Evolutionary conservation across 2,888 invertebrate genomes (phyloP), one percentile per base, ranked within the genome.

Genomic region (Drosophila melanosoma): DNA sequence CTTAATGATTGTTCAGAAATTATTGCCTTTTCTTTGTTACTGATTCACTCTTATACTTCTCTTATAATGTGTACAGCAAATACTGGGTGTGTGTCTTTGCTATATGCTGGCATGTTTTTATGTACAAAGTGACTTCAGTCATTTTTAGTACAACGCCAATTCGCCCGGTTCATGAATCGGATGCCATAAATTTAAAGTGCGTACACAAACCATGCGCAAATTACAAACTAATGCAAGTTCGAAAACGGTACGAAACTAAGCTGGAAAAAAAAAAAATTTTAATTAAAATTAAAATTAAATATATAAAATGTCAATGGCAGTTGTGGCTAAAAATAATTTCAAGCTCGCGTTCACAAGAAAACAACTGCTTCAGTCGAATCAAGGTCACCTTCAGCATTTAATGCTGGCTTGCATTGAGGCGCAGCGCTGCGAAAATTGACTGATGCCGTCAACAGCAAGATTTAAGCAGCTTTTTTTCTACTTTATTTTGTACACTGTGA

Each of bases 1-100:
- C 53, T 63, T 77, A 63, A 62, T 35, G 60, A 80, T 69, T 76
- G 70, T 76, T 77, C 58, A 64, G 40, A 36, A 20, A 45, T 42
- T 36, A n/a, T 32, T 35, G 23, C 17, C 4, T 26, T 32, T 8
- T 33, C 0, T 59, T 36, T 29, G 12, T 61, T 40, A 10, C 4
- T 38, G 17, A n/a, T 12, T 40, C 23, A 35, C 40, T 60, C 45
- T 60, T 54, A 35, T 42, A 52, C 29, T 53, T 26, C 20, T 0
- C 17, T 11, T 17, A 2, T 23, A 2, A 23, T 12, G 20, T 20
- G 20, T 23, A 23, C 20, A 45, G 7, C 10, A 26, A 52, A 53
- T 45, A 62, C 53, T 20, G 52, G 65, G 33, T 29, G 29, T 15
- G 56, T 33, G 40, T 48, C 42, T 20, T 10, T 1, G 20, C 42